These are phyloP conservation scores for Drosophila niveifrons DNA, from an alignment of 2,888 invertebrate genomes.

Conservation along the genomic window DNA sequence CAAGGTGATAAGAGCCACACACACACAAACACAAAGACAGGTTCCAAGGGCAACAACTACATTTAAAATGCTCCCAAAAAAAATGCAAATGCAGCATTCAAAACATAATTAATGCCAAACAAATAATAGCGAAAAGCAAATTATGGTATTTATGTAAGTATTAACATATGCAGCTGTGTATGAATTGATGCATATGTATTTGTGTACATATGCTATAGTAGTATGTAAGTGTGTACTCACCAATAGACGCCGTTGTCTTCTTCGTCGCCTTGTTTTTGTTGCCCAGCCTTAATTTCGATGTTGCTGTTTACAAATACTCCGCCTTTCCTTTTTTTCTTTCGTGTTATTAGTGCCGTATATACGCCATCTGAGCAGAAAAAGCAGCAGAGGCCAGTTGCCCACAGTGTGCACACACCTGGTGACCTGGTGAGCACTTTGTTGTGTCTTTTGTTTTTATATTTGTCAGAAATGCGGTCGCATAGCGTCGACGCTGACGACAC, in stretches of 20 bases:
- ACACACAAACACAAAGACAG: neutral
- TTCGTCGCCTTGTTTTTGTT: neutral
- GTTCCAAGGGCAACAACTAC: constrained; percentile 15
- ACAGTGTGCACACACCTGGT: constrained; percentile 25
- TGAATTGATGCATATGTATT: constrained; percentile 3
- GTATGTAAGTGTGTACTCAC: constrained; percentile 42
- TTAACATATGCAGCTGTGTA: neutral
- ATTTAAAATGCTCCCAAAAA: constrained; percentile 6
- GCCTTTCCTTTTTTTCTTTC: constrained; percentile 2
- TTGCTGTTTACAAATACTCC: constrained; percentile 46
- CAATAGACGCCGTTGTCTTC: constrained; percentile 36
- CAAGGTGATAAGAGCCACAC: constrained; percentile 13
- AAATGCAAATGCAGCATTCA: constrained; percentile 3
- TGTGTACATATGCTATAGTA: neutral
- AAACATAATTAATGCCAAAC: constrained; percentile 22
- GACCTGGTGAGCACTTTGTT: constrained; percentile 33
- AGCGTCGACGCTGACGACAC: constrained; percentile 68
- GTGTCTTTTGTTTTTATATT: constrained; percentile 47
- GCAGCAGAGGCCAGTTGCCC: constrained; percentile 22
- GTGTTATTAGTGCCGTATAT: constrained; percentile 21
- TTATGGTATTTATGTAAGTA: constrained; percentile 7
- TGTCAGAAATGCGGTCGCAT: constrained; percentile 56
- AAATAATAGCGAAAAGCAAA: constrained; percentile 33
- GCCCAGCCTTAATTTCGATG: constrained; percentile 40
- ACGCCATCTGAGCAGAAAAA: constrained; percentile 12